Percentiles rank a stretch among this genome's conserved stretches.
Conservation (phyloP, 2,888 invertebrate species). For the Hydropsyche betteni region DNA sequence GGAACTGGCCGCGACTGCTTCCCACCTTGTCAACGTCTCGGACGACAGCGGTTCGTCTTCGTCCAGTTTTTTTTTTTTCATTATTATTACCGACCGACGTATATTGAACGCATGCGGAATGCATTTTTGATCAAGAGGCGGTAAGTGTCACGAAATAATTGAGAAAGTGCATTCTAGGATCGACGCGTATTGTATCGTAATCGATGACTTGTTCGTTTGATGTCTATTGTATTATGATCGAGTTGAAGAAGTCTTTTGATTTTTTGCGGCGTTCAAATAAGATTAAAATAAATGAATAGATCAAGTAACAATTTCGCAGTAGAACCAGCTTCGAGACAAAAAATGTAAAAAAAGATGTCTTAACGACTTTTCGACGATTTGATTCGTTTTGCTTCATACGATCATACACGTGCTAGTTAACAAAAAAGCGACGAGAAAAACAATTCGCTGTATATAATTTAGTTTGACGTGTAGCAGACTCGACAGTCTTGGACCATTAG, state of each 20-base stretch:
- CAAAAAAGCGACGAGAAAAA: neutral
- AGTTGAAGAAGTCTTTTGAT: neutral
- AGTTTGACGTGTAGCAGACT: neutral
- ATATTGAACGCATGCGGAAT: neutral
- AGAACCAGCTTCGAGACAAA: too few relatives aligned
- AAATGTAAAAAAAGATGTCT: neutral
- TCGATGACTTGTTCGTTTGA: neutral
- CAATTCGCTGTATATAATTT: neutral
- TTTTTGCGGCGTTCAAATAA: neutral
- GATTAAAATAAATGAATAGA: neutral
- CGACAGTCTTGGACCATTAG: neutral
- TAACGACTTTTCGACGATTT: slow-evolving; percentile 19
- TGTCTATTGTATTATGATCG: neutral
- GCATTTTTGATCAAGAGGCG: neutral
- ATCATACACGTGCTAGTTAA: neutral
- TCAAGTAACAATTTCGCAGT: too few relatives aligned
- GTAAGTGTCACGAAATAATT: neutral
- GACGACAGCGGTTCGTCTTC: neutral
- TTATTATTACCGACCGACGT: too few relatives aligned
- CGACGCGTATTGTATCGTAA: too few relatives aligned
- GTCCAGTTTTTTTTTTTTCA: neutral
- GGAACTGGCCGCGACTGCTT: slow-evolving; percentile 9
- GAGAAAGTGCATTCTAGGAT: too few relatives aligned
- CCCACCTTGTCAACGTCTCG: slow-evolving; percentile 11
- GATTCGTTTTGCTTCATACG: slow-evolving; percentile 11